These are phyloP conservation scores for Matsumurasca onukii DNA, from an alignment of 1,140 invertebrate species.

Conservation along the genomic window DNA sequence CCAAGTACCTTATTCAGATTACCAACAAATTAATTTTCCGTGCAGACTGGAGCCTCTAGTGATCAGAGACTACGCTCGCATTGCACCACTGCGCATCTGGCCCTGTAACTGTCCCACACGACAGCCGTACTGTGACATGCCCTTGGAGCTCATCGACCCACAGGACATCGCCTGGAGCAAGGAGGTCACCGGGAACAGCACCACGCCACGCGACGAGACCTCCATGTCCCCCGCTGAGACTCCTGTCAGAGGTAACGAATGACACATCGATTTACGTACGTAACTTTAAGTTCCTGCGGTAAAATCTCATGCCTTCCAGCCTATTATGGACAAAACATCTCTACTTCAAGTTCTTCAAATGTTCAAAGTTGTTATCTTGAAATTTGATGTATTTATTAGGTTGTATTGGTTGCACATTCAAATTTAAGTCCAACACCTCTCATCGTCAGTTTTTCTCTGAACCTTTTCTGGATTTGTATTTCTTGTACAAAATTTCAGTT, in stretches of 20 bases:
- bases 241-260: constrained; percentile 36
- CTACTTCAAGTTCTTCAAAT: too few relatives aligned
- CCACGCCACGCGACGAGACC: constrained; percentile 18
- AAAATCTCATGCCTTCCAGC: constrained; percentile 39
- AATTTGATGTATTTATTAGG: too few relatives aligned
- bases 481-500: too few relatives aligned
- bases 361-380: background rate
- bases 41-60: constrained; percentile 70
- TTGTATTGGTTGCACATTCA: too few relatives aligned
- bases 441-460: too few relatives aligned
- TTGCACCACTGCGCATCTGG: constrained; percentile 66
- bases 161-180: constrained; percentile 35
- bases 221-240: constrained; percentile 38
- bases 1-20: too few relatives aligned
- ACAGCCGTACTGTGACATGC: constrained; percentile 51
- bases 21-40: constrained; percentile 31
- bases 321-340: constrained; percentile 37
- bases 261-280: too few relatives aligned
- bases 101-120: constrained; percentile 56
- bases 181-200: background rate
- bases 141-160: constrained; percentile 47
- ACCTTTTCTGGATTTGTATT: too few relatives aligned
- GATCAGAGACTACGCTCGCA: constrained; percentile 63
- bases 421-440: too few relatives aligned
- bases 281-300: background rate